Evolutionary conservation across 1,140 invertebrate genomes (phyloP).

Genomic region (Leptinotarsa undecemlineata): DNA sequence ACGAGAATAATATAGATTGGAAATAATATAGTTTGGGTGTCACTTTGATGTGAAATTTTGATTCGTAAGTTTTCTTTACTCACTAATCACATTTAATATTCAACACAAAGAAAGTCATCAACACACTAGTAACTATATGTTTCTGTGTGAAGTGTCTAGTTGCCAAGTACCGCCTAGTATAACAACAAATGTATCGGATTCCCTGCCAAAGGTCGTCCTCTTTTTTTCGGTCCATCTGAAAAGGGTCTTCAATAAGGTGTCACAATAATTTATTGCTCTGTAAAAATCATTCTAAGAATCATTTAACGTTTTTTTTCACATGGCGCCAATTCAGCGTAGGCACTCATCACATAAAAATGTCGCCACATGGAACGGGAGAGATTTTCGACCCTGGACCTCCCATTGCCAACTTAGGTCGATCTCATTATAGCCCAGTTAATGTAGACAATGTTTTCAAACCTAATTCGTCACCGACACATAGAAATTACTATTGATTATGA

Average conservation of each 20-base stretch:
- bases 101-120: too few species aligned
- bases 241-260: not conserved
- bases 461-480: too few species aligned
- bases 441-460: too few species aligned
- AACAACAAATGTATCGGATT: not conserved
- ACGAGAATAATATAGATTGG: too few species aligned
- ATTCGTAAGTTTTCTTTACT: too few species aligned
- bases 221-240: not conserved
- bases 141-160: too few species aligned
- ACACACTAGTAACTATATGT: too few species aligned
- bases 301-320: slow-evolving; percentile 6
- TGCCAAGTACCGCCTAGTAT: not conserved
- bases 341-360: not conserved
- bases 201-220: not conserved
- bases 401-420: not conserved
- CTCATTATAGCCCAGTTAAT: not conserved
- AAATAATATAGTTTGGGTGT: too few species aligned
- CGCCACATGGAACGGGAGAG: not conserved
- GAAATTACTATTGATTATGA: too few species aligned
- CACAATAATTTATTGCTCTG: slow-evolving; percentile 6
- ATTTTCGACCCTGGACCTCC: slow-evolving; percentile 9
- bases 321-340: not conserved
- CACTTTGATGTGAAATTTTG: too few species aligned
- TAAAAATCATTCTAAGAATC: slow-evolving; percentile 1
- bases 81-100: too few species aligned